Base-by-base conservation (phyloP, 2,113 vertebrate genomes). In the Galemys pyrenaicus region DNA sequence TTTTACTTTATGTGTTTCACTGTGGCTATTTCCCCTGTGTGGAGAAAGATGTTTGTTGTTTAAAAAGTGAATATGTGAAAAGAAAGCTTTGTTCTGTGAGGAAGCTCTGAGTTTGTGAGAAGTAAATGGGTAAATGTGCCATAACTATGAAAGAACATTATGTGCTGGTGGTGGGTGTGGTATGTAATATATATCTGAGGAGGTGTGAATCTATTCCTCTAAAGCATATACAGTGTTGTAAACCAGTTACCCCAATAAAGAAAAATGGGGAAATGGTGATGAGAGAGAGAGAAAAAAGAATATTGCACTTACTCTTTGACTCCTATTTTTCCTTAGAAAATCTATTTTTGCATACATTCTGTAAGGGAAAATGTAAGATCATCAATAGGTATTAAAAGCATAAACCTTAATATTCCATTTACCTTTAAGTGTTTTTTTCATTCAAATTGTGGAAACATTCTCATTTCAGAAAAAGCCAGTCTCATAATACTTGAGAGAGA, bases 401-500 rank as follows among this genome's bases (percentile, higher is more conserved):
- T 39, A 80, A 83, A 51, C 41, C 46, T 90, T 65, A 74, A 78
- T 17, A 49, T 85, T 94, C 17, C 39, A 32, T 91, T 75, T 92
- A 79, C 12, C 5, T 87, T 44, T 28, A 56, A 44, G 46, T 3
- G n/a, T 83, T 70, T 86, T 71, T 58, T 46, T 68, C 54, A 83
- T 64, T 16, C 81, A 24, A 93, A 44, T 78, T 91, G 3, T 67
- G 94, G 32, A 97, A 96, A 73, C n/a, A 89, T 93, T 37, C 1
- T 84, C 75, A 68, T 96, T 79, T 96, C 32, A 84, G 10, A 95
- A 95, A 58, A 89, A 86, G 94, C 10, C 91, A 96, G 78, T 87
- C 73, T 89, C 94, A 11, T 93, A 95, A 96, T 92, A 89, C 91
- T 97, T 97, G 81, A 92, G 95, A 83, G 56, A 88, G 97, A 71